Base-by-base conservation (phyloP, 1,140 invertebrate species). In the Drosophila guanche region DNA sequence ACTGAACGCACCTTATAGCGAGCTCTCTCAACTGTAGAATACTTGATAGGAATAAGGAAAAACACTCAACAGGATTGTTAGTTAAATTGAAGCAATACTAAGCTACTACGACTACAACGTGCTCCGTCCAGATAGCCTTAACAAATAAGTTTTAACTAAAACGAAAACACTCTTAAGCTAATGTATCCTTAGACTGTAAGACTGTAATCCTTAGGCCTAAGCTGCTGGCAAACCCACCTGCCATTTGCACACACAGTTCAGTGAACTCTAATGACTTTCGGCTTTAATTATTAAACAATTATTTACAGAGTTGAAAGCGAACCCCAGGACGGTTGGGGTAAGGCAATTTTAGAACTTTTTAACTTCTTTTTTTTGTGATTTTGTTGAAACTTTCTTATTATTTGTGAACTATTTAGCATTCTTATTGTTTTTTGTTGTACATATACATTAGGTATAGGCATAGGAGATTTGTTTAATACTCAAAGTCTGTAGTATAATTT, bases 81-180 rank as follows among this genome's bases (percentile, higher is more conserved):
- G 71, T 54, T 74, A 53, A 74, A 74, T 73, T 56, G n/a, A 41
- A 79, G 70, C 76, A 71, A 76, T 70, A 75, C 55, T 60, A 72
- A 42, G n/a, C 70, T 70, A 75, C 52, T 59, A 73, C 33, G 14
- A 8, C 43, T 69, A 69, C 10, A 27, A 68, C 33, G 51, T 48
- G 78, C 75, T 85, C 81, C 81, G 81, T 85, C 81, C 81, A 85
- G 76, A 80, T 76, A 52, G 77, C 77, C 77, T 78, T 66, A 70
- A 37, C 16, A 37, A 37, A 3, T 37, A 37, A 37, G 10, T 47
- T 59, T 4, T 16, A 68, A 55, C 43, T 29, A 29, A 55, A 12
- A 33, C 5, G 27, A 46, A 27, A 27, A 37, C 10, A 46, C 16
- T 46, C 43, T 22, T 46, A 46, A 22, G 20, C 20, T 46, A 22